Evolutionary conservation across 2,888 invertebrate species (phyloP).

Genomic region (Agrotis segetum): DNA sequence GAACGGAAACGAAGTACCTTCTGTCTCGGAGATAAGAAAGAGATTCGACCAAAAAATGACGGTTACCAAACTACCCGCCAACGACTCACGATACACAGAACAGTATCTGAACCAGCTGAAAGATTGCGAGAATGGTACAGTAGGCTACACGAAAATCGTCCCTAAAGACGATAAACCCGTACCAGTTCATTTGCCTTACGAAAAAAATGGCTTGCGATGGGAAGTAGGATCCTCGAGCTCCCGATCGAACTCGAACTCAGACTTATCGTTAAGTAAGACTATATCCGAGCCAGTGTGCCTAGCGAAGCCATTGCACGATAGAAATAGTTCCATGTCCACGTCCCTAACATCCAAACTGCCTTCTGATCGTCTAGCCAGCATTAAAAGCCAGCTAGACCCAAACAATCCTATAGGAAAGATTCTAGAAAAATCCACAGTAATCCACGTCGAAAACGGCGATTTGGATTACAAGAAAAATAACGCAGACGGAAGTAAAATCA

Average conservation of each 20-base stretch:
- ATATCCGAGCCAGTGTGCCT: constrained; percentile 84
- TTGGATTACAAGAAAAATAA: constrained; percentile 61
- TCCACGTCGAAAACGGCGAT: constrained; percentile 87
- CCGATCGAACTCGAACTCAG: constrained; percentile 84
- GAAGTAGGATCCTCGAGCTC: constrained; percentile 81
- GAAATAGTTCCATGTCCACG: constrained; percentile 79
- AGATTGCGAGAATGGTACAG: constrained; percentile 84
- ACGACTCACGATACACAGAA: constrained; percentile 82
- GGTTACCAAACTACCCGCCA: constrained; percentile 86
- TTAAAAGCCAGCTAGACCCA: constrained; percentile 88
- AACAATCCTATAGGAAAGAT: constrained; percentile 90
- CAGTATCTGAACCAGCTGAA: constrained; percentile 85
- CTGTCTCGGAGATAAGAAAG: constrained; percentile 91
- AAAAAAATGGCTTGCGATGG: constrained; percentile 85
- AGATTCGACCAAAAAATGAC: constrained; percentile 90
- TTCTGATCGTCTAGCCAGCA: constrained; percentile 85
- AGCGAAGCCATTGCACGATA: constrained; percentile 80
- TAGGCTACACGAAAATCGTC: constrained; percentile 81
- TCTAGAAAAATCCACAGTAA: constrained; percentile 88
- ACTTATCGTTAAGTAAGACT: constrained; percentile 86
- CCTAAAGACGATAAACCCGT: constrained; percentile 86
- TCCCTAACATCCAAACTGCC: constrained; percentile 83
- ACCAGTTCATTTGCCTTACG: constrained; percentile 86
- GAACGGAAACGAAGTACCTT: constrained; percentile 91
- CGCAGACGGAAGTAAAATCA: constrained; percentile 71